phyloP scores from a whole-genome alignment of 2,113 vertebrate species.

The Colossoma macropomum region DNA sequence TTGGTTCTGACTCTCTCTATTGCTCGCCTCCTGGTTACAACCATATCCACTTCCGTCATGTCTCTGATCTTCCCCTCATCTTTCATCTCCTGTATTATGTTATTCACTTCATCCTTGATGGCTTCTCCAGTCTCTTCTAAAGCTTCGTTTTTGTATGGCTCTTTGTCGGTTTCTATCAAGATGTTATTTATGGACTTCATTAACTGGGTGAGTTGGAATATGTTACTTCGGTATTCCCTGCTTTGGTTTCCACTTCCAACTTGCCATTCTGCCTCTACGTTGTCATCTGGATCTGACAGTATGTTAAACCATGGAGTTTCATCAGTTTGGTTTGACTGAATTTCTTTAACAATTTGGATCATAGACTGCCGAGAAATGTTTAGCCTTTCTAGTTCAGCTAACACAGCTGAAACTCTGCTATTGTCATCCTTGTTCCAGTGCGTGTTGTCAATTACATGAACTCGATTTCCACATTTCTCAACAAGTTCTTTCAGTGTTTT shows the following conservation, averaged over 20 bases:
- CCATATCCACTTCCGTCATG: not conserved
- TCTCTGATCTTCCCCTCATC: not conserved
- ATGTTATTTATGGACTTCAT: not conserved
- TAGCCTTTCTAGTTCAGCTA: not conserved
- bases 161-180: not conserved
- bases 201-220: not conserved
- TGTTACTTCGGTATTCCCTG: too few relatives aligned
- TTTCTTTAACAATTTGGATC: not conserved
- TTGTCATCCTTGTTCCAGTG: not conserved
- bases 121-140: not conserved
- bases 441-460: slow-evolving; percentile 1
- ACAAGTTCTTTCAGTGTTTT: not conserved
- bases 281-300: too few relatives aligned
- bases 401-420: not conserved
- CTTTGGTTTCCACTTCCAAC: too few relatives aligned
- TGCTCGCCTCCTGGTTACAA: not conserved
- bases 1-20: not conserved
- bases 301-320: too few relatives aligned
- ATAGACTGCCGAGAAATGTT: not conserved
- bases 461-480: not conserved
- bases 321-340: not conserved
- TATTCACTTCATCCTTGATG: not conserved
- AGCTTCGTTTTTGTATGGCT: not conserved
- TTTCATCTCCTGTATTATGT: not conserved
- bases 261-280: too few relatives aligned